These are phyloP conservation scores for Trichopria drosophilae DNA, from an alignment of 2,888 invertebrate genomes.

Conservation along the genomic window DNA sequence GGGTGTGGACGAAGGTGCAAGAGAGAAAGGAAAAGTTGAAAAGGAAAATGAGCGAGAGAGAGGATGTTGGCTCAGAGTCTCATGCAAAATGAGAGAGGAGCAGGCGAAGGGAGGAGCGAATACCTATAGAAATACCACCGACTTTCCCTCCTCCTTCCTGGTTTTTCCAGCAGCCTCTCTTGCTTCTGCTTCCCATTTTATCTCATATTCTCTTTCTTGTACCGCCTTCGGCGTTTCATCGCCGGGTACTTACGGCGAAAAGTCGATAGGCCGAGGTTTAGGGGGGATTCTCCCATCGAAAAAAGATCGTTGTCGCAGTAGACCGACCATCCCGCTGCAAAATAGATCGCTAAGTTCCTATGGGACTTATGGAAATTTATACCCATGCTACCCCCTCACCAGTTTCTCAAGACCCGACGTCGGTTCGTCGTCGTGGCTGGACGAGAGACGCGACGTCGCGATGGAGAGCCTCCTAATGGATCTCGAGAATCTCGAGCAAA, in stretches of 20 bases:
- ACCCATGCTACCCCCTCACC: too few relatives aligned
- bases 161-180: conserved; percentile 14
- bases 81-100: conserved; percentile 39
- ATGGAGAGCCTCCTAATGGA: conserved; percentile 23
- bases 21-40: conserved; percentile 22
- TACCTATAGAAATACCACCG: conserved; percentile 51
- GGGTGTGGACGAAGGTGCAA: conserved; percentile 12
- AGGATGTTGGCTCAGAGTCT: conserved; percentile 28
- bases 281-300: conserved; percentile 15
- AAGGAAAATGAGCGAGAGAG: conserved; percentile 30
- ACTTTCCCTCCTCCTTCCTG: conserved; percentile 43
- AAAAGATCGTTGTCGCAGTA: neutral
- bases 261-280: conserved; percentile 39
- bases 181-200: conserved; percentile 7
- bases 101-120: conserved; percentile 52
- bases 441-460: neutral
- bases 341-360: too few relatives aligned
- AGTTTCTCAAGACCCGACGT: too few relatives aligned
- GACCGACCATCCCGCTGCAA: too few relatives aligned
- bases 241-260: conserved; percentile 28
- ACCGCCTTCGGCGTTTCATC: too few relatives aligned
- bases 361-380: conserved; percentile 18
- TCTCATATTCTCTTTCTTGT: conserved; percentile 2
- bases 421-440: too few relatives aligned
- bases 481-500: conserved; percentile 25